phyloP scores from a whole-genome alignment of 2,113 vertebrate genomes.

The Anhinga anhinga region DNA sequence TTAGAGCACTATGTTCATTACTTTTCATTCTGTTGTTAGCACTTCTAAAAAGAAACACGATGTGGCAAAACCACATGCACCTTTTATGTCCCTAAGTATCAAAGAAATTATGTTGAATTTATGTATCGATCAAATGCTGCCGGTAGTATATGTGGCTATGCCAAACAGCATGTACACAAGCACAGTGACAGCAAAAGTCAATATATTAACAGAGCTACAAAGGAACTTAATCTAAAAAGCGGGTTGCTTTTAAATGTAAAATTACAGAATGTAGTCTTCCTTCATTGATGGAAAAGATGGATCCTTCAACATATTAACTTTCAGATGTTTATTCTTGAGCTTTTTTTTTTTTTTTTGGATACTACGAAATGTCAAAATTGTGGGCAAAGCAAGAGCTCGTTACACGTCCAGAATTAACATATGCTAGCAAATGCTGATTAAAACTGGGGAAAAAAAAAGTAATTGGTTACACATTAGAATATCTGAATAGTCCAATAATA shows the following conservation, averaged over 20 bases:
- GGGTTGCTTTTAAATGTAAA: neutral
- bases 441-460: neutral
- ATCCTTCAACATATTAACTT: neutral
- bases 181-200: neutral
- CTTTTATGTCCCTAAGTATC: neutral
- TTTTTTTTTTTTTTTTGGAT: neutral
- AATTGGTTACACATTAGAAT: neutral
- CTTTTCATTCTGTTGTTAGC: neutral
- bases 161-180: neutral
- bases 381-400: neutral
- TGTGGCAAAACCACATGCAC: neutral
- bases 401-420: neutral
- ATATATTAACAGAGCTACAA: neutral
- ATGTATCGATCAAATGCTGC: neutral
- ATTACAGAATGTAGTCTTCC: neutral
- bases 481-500: neutral
- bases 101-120: neutral
- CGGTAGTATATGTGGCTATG: neutral
- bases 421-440: neutral
- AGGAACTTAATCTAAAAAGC: neutral
- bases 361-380: neutral
- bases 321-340: neutral
- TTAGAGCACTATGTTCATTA: neutral
- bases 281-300: neutral
- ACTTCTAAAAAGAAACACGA: neutral